A percentile compares a stretch with the other conserved stretches of the same genome.
Conservation (phyloP, 2,888 invertebrate species). For the Catotricha subobsoleta region DNA sequence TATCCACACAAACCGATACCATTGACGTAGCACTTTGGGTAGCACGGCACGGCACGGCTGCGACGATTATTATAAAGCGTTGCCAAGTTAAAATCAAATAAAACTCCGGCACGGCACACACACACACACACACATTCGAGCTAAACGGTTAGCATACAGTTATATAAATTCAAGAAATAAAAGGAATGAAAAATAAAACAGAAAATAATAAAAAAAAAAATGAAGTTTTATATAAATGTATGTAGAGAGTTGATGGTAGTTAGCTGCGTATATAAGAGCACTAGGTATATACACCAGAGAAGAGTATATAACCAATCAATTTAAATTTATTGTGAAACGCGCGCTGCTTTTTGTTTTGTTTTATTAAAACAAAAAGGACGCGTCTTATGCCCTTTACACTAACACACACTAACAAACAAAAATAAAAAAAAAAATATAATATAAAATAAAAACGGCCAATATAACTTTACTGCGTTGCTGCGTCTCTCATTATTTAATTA, state of each 20-base stretch:
- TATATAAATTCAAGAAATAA: too few relatives aligned
- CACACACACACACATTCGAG: too few relatives aligned
- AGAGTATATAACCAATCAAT: not conserved
- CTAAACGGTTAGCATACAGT: too few relatives aligned
- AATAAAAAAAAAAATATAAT: not conserved
- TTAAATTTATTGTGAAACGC: conserved; percentile 9
- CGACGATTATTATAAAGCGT: conserved; percentile 21
- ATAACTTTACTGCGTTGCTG: conserved; percentile 6
- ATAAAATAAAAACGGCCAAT: too few relatives aligned
- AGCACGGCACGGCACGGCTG: not conserved
- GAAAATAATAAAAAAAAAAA: too few relatives aligned
- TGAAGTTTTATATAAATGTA: too few relatives aligned
- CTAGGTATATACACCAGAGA: too few relatives aligned
- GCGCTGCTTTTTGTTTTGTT: conserved; percentile 12
- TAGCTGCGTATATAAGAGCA: too few relatives aligned
- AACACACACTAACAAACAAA: not conserved
- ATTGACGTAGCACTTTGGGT: conserved; percentile 2
- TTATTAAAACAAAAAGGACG: conserved; percentile 10
- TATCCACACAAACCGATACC: conserved; percentile 9
- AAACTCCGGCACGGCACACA: too few relatives aligned
- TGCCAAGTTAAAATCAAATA: conserved; percentile 24
- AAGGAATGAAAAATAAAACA: too few relatives aligned
- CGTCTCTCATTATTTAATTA: not conserved
- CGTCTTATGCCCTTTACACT: conserved; percentile 8
- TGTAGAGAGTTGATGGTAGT: too few relatives aligned